Evolutionary conservation across 2,113 vertebrate genomes (phyloP).

Genomic region (Phrynocephalus versicolor): DNA sequence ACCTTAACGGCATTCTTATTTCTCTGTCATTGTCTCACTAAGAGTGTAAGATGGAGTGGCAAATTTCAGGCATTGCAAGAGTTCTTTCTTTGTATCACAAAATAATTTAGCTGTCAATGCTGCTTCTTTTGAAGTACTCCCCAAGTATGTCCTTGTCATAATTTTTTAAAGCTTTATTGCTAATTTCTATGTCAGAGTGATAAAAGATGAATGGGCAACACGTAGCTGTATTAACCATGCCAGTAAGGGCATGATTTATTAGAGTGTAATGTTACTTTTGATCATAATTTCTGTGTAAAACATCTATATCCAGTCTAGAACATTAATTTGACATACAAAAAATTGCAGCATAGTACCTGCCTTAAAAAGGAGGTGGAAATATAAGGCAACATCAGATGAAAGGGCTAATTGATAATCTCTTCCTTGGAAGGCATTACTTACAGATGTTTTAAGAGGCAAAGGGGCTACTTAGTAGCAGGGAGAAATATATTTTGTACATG

Average conservation of each 20-base stretch:
- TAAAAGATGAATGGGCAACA: constrained; percentile 25
- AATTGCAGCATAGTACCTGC: constrained; percentile 43
- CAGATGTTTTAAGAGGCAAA: neutral
- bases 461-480: neutral
- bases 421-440: neutral
- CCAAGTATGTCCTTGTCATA: neutral
- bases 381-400: constrained; percentile 49
- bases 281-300: constrained; percentile 39
- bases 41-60: neutral
- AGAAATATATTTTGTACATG: neutral
- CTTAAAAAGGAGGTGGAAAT: constrained; percentile 58
- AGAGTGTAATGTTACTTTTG: constrained; percentile 45
- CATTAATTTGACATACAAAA: constrained; percentile 37
- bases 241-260: constrained; percentile 32
- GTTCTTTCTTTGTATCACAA: constrained; percentile 8
- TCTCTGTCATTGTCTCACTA: constrained; percentile 21
- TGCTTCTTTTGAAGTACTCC: constrained; percentile 25
- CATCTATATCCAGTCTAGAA: constrained; percentile 32
- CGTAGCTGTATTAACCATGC: constrained; percentile 9
- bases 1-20: neutral
- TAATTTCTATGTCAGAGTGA: constrained; percentile 30
- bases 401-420: constrained; percentile 48
- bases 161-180: constrained; percentile 23
- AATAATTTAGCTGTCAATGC: constrained; percentile 16
- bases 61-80: constrained; percentile 1